Percentiles rank a stretch among this genome's conserved stretches.
Conservation (phyloP, 2,113 vertebrate species). For the Xiphophorus maculatus region DNA sequence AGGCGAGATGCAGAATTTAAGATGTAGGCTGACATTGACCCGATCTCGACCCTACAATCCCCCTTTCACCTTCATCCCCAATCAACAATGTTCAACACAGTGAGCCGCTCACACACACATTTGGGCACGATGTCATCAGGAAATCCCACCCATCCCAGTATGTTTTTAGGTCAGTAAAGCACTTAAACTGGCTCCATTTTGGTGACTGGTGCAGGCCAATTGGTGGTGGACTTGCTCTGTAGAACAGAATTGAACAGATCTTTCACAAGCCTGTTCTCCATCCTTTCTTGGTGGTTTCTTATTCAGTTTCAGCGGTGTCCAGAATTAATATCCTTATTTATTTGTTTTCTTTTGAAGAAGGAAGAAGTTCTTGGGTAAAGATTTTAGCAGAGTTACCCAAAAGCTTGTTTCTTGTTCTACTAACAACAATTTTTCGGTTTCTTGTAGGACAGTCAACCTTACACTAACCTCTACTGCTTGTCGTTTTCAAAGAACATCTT, state of each 20-base stretch:
- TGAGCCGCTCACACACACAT: not conserved
- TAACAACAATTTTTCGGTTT: conserved; percentile 25
- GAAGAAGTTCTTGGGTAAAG: conserved; percentile 52
- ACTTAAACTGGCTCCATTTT: conserved; percentile 22
- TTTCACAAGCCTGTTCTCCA: conserved; percentile 10
- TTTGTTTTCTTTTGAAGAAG: conserved; percentile 14
- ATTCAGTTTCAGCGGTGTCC: conserved; percentile 13
- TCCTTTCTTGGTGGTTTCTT: conserved; percentile 12
- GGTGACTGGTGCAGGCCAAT: conserved; percentile 55
- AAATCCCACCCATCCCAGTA: conserved; percentile 20
- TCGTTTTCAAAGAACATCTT: conserved; percentile 50
- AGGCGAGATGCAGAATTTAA: not conserved
- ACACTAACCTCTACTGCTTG: conserved; percentile 40
- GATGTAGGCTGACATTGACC: not conserved
- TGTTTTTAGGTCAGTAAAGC: conserved; percentile 65
- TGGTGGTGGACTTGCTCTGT: conserved; percentile 57
- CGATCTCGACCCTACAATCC: not conserved
- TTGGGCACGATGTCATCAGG: conserved; percentile 22
- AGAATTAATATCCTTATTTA: conserved; percentile 4
- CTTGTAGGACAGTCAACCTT: conserved; percentile 40
- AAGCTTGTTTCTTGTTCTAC: conserved; percentile 45
- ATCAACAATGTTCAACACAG: conserved; percentile 14
- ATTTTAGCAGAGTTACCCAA: conserved; percentile 25
- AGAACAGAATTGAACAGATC: conserved; percentile 19
- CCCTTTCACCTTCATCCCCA: not conserved